Base-by-base conservation (phyloP, 2,113 vertebrate genomes). In the Hyla sarda region DNA sequence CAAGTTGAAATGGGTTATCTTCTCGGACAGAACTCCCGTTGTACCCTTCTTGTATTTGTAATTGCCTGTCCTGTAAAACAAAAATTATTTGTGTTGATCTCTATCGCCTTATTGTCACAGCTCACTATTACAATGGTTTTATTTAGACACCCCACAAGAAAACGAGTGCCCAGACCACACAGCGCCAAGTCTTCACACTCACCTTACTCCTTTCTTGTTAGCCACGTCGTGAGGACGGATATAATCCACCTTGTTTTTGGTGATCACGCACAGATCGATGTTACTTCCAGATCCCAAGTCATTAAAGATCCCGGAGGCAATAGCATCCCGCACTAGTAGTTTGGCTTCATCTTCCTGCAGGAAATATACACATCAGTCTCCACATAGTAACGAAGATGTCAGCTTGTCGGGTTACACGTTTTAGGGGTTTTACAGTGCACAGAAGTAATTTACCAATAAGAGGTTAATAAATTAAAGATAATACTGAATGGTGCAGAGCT, bases 221-320 rank as follows among this genome's bases (percentile, higher is more conserved):
- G 97, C 97, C 88, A 95, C 91, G 0, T 97, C 96, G 0, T 96
- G 97, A 0, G 97, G 98, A 1, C 97, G 93, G 34, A 99, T 91
- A 82, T 99, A 99, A 69, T 99, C 97, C 93, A 99, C 87, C 81
- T 97, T 97, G 89, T 41, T 93, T 90, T 98, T 98, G 90, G 94
- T 97, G 88, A 99, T 99, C 21, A 99, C 98, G 0, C 98, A 99
- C 73, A 99, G 90, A 85, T 99, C 98, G 0, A 99, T 96, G 92
- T 99, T 99, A 87, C 97, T 99, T 88, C 98, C 98, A 0, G 98
- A 99, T 87, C 98, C 98, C 91, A 99, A 92, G 82, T 99, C 98
- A 0, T 98, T 99, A 89, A 95, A 99, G 88, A 99, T 96, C 16
- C 98, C 98, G 0, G 97, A 97, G 4, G 97, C 95, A 1, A 99